Base-by-base conservation (phyloP, 1,140 invertebrate species). In the Eriocheir sinensis region DNA sequence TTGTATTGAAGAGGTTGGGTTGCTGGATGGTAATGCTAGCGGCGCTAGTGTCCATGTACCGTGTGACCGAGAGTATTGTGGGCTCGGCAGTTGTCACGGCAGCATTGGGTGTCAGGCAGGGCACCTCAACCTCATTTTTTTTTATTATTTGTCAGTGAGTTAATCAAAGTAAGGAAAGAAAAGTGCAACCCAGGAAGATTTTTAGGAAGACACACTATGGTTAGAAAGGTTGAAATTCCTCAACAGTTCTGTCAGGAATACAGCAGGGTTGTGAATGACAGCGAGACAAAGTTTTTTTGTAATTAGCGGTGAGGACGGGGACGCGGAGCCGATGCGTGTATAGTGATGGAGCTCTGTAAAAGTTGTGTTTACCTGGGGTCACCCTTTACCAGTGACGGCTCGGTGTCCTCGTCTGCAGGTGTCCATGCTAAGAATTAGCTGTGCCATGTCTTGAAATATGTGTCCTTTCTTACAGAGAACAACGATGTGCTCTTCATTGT, bases 401-500 rank as follows among this genome's bases (percentile, higher is more conserved):
- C 85, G 21, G 85, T 88, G 34, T 88, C 85, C n/a, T 30, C 36
- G 38, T 27, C 36, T 88, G 4, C 36, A 9, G 8, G 38, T 38
- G 21, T 88, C 17, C 36, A 88, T 40, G 32, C 34, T 6, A 34
- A 88, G 6, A 38, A 40, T 88, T 36, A 88, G 85, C 27, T 88
- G 34, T 36, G n/a, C 6, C 36, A 38, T 88, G 36, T 27, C 27
- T 81, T 81, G 36, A 88, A 88, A 38, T 88, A 8, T 88, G 85
- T 88, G 38, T 88, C 85, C 36, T 88, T 88, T 40, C 17, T 88
- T 34, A 34, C 27, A 88, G 36, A 88, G 32, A 88, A 36, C 32
- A 88, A 88, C 38, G 38, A 30, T 88, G 38, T 88, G n/a, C 80
- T 21, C 8, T 81, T 81, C 34, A 81, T 81, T 81, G 80, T 81